Evolutionary conservation across 1,140 invertebrate species (phyloP).

Genomic region (Cephus cinctus): DNA sequence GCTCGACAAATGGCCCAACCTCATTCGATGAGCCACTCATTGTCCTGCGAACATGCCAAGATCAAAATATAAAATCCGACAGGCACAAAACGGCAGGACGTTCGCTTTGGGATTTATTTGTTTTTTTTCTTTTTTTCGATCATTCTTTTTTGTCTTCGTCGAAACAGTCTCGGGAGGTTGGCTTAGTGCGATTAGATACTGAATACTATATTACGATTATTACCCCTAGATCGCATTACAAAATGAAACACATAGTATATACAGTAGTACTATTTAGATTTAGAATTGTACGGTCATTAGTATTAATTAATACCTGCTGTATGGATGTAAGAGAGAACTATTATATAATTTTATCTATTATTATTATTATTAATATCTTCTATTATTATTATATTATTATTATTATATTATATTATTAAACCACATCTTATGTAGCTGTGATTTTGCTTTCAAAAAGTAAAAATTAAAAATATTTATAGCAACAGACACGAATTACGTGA

Average conservation of each 20-base stretch:
- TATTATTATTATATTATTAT: slow-evolving; percentile 24
- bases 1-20: no score
- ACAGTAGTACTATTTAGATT: slow-evolving; percentile 1
- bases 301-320: slow-evolving; percentile 46
- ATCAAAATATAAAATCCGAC: no score
- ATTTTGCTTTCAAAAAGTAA: slow-evolving; percentile 58
- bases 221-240: slow-evolving; percentile 30
- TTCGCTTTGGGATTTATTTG: slow-evolving; percentile 12
- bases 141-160: no score
- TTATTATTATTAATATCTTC: slow-evolving; percentile 39
- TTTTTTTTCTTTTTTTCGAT: slow-evolving; percentile 10
- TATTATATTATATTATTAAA: slow-evolving; percentile 44
- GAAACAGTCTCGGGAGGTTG: neutral
- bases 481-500: slow-evolving; percentile 23
- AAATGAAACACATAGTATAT: slow-evolving; percentile 20
- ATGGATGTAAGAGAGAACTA: slow-evolving; percentile 48
- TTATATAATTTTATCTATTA: slow-evolving; percentile 53
- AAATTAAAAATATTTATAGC: slow-evolving; percentile 58
- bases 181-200: slow-evolving; percentile 19
- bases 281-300: slow-evolving; percentile 42
- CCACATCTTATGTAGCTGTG: slow-evolving; percentile 57
- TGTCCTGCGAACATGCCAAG: no score
- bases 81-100: no score
- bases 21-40: no score
- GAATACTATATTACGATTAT: slow-evolving; percentile 18